phyloP scores from a whole-genome alignment of 2,797 vertebrate species.

The Poecilia gillii region DNA sequence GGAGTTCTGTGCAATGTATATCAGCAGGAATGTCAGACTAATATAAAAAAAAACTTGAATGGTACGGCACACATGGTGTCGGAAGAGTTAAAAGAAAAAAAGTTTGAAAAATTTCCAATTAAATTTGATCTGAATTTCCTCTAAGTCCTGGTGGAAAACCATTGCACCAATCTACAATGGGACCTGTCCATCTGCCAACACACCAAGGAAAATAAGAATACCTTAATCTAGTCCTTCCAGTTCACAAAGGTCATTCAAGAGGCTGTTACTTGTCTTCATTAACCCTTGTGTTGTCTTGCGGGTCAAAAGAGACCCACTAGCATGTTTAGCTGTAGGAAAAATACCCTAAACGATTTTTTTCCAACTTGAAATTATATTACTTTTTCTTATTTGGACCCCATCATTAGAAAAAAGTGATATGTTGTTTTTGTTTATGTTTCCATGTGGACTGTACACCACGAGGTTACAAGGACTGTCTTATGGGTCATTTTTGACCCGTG shows the following conservation, averaged over 20 bases:
- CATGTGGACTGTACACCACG: too few relatives aligned
- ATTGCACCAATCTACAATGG: background rate
- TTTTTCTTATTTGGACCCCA: too few relatives aligned
- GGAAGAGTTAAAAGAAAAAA: background rate
- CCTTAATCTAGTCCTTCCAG: background rate
- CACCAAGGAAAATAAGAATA: background rate
- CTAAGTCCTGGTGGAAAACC: background rate
- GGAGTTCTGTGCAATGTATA: constrained; percentile 38
- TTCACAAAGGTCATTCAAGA: background rate
- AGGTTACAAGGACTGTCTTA: too few relatives aligned
- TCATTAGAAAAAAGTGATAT: too few relatives aligned
- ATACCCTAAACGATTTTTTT: too few relatives aligned
- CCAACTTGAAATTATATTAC: too few relatives aligned
- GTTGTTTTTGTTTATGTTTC: too few relatives aligned
- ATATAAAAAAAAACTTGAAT: background rate
- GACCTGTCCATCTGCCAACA: background rate
- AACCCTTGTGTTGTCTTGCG: too few relatives aligned
- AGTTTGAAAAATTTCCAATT: background rate
- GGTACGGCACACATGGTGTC: background rate
- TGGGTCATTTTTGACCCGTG: too few relatives aligned
- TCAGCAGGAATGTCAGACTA: constrained; percentile 7
- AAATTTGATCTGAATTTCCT: background rate
- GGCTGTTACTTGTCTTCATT: background rate
- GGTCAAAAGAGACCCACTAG: too few relatives aligned
- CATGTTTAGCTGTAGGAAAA: too few relatives aligned